Evolutionary conservation across 2,113 vertebrate genomes (phyloP).

Genomic region (Engraulis encrasicolus): DNA sequence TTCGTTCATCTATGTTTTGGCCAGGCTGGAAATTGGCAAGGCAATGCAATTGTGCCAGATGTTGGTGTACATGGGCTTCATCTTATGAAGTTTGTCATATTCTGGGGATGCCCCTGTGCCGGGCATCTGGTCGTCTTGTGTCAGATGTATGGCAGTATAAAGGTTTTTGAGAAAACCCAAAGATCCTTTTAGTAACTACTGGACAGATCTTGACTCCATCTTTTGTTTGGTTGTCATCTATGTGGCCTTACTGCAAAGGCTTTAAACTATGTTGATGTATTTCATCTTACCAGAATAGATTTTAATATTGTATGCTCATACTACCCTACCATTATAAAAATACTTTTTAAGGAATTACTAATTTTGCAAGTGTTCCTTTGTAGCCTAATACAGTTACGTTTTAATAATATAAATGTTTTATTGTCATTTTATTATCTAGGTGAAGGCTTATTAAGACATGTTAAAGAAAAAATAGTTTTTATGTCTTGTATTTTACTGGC

Average conservation of each 20-base stretch:
- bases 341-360: not conserved
- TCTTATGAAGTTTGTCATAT: no score
- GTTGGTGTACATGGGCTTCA: no score
- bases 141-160: constrained; percentile 39
- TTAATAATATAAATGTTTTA: not conserved
- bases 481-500: no score
- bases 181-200: not conserved
- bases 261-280: constrained; percentile 38
- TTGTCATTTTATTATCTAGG: not conserved
- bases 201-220: constrained; percentile 11
- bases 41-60: no score
- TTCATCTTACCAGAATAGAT: constrained; percentile 24
- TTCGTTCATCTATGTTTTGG: no score
- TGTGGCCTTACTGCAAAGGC: constrained; percentile 38
- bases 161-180: not conserved
- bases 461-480: no score
- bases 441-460: no score
- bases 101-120: no score
- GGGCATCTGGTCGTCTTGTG: no score
- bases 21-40: no score
- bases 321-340: constrained; percentile 23
- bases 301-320: constrained; percentile 27
- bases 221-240: not conserved
- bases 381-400: not conserved
- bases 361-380: not conserved